phyloP scores from a whole-genome alignment of 2,797 vertebrate species.

The Phoeniculus purpureus region DNA sequence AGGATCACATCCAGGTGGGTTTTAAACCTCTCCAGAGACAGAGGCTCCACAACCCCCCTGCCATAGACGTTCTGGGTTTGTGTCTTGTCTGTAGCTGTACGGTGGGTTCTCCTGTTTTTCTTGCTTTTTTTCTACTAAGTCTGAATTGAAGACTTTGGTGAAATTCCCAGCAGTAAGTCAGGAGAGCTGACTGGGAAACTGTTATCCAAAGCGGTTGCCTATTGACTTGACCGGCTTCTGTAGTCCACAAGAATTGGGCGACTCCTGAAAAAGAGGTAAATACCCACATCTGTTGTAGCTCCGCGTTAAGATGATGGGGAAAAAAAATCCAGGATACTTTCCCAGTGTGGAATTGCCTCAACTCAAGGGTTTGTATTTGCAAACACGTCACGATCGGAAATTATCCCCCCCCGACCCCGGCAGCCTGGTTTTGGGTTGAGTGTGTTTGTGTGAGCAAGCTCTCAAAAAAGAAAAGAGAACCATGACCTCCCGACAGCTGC shows the following conservation, averaged over 20 bases:
- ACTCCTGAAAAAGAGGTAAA: neutral
- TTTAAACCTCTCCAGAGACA: no score
- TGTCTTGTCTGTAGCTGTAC: neutral
- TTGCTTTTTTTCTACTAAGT: neutral
- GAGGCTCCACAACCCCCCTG: no score
- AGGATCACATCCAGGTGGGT: no score
- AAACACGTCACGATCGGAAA: neutral
- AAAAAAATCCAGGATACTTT: fast-evolving
- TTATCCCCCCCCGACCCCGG: neutral
- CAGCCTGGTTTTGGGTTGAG: neutral
- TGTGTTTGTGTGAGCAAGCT: neutral
- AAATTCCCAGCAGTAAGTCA: neutral
- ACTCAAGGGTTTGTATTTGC: neutral
- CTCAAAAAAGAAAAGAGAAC: neutral
- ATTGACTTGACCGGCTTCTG: neutral
- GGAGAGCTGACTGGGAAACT: neutral
- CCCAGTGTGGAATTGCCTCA: neutral
- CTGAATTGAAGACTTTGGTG: neutral
- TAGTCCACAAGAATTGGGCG: neutral
- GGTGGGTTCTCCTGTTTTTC: neutral
- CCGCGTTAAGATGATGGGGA: neutral
- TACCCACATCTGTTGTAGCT: neutral
- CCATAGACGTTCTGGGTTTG: neutral
- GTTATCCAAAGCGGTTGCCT: neutral
- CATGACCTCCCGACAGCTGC: neutral